These are phyloP conservation scores for Emydoidea blandingii DNA, from an alignment of 2,797 vertebrate species.

Conservation along the genomic window DNA sequence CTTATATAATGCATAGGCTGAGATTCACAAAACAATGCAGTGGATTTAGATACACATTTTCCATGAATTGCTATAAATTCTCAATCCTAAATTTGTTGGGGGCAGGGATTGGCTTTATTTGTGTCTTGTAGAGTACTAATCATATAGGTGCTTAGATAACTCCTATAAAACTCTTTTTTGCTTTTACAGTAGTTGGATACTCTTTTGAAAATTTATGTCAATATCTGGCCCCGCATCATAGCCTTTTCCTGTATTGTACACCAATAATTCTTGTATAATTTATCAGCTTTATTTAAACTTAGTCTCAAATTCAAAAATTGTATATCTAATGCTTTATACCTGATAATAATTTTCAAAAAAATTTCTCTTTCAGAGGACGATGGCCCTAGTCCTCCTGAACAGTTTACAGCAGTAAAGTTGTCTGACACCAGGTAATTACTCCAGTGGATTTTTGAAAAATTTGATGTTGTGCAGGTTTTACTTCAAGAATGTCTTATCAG, in stretches of 20 bases:
- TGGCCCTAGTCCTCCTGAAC: constrained; percentile 95
- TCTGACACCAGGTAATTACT: constrained; percentile 90
- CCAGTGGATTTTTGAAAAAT: background rate
- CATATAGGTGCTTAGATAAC: background rate
- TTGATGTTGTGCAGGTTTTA: background rate
- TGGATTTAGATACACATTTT: background rate
- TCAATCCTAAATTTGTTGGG: background rate
- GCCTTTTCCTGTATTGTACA: background rate
- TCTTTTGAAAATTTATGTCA: background rate
- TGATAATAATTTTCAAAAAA: background rate
- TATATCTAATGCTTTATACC: background rate
- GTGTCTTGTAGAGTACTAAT: background rate
- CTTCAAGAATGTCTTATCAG: background rate
- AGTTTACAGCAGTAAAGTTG: constrained; percentile 95
- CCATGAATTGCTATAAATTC: background rate
- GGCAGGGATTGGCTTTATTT: background rate
- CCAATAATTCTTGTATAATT: accelerated
- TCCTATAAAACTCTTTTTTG: background rate
- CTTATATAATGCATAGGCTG: background rate
- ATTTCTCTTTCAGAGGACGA: constrained; percentile 86
- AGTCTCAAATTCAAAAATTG: background rate
- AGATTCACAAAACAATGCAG: background rate
- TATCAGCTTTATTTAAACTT: background rate
- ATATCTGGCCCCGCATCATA: background rate
- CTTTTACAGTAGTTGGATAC: background rate